These are phyloP conservation scores for Corythoichthys haematopterus DNA, from an alignment of 2,113 vertebrate species.

Conservation along the genomic window DNA sequence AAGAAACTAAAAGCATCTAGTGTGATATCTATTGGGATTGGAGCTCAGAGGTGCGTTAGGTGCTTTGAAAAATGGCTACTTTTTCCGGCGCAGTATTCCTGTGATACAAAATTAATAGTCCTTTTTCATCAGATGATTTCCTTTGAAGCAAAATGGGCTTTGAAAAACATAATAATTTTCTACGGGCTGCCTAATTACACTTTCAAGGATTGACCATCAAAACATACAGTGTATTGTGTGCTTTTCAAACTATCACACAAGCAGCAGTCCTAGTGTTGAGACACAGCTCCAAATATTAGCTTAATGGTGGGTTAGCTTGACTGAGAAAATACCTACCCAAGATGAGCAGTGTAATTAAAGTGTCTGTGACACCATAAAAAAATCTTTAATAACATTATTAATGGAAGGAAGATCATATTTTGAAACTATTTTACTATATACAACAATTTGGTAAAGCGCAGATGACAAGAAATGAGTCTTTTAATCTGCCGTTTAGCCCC, in stretches of 20 bases:
- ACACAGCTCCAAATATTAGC: slow-evolving; percentile 25
- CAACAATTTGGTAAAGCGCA: too few relatives aligned
- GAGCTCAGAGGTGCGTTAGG: slow-evolving; percentile 44
- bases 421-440: too few relatives aligned
- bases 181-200: slow-evolving; percentile 57
- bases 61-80: slow-evolving; percentile 54
- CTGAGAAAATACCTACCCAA: slow-evolving; percentile 13
- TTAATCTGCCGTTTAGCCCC: too few relatives aligned
- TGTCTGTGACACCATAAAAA: too few relatives aligned
- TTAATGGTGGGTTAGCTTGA: slow-evolving; percentile 36
- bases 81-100: slow-evolving; percentile 42
- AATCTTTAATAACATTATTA: too few relatives aligned
- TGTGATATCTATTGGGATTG: slow-evolving; percentile 47
- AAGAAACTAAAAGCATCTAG: slow-evolving; percentile 38
- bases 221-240: slow-evolving; percentile 27
- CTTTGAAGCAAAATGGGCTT: slow-evolving; percentile 54
- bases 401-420: too few relatives aligned
- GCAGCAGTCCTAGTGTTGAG: slow-evolving; percentile 42
- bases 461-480: too few relatives aligned
- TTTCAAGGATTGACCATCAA: slow-evolving; percentile 37
- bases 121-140: slow-evolving; percentile 43
- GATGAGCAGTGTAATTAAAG: not conserved
- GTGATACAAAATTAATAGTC: slow-evolving; percentile 56
- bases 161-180: slow-evolving; percentile 54
- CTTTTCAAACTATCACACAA: slow-evolving; percentile 45